Percentiles rank a stretch among this genome's conserved stretches.
Conservation (phyloP, 2,888 invertebrate species). For the Ditylenchus weischeri region DNA sequence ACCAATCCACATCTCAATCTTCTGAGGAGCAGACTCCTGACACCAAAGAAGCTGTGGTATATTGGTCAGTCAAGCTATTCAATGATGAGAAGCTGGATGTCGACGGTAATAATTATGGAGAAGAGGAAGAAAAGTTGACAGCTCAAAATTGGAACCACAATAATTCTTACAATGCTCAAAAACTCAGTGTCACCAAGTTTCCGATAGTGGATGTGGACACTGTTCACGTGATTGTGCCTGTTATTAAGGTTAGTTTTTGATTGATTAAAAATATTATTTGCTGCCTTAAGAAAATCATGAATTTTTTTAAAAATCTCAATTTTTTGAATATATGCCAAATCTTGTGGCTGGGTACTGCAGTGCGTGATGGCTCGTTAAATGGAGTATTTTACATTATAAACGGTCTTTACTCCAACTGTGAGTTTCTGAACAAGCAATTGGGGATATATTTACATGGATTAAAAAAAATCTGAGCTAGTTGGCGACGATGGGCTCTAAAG, state of each 20-base stretch:
- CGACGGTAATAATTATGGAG: not conserved
- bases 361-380: no score
- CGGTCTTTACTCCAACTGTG: no score
- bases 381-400: no score
- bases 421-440: no score
- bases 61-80: slow-evolving; percentile 1
- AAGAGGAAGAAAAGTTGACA: not conserved
- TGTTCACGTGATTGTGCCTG: slow-evolving; percentile 24
- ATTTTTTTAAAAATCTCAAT: no score
- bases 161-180: slow-evolving; percentile 1
- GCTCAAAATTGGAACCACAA: not conserved
- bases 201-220: slow-evolving; percentile 5
- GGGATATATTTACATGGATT: no score
- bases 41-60: slow-evolving; percentile 1
- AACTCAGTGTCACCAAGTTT: not conserved
- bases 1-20: slow-evolving; percentile 13
- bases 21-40: slow-evolving; percentile 6
- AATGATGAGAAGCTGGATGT: not conserved
- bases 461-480: no score
- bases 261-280: no score
- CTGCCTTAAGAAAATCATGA: no score
- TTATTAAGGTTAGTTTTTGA: slow-evolving; percentile 16
- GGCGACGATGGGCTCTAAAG: no score
- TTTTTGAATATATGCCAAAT: no score
- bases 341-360: no score